Base-by-base conservation (phyloP, 1,140 invertebrate genomes). In the Macrocentrus cingulum region DNA sequence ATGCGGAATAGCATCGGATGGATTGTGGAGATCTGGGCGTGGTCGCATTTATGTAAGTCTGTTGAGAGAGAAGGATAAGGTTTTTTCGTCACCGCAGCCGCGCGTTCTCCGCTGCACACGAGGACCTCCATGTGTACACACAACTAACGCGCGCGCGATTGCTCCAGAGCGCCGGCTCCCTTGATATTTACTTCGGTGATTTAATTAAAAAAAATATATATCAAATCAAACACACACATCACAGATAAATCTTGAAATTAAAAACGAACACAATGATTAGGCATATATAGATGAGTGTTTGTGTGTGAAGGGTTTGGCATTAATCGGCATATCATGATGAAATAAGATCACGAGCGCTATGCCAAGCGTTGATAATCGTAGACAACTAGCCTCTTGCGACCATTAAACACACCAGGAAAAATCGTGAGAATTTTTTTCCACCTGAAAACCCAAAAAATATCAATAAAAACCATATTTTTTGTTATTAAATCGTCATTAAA, bases 41-140 rank as follows among this genome's bases (percentile, higher is more conserved):
- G 69, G 68, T 66, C 62, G 61, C 29, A 64, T 71, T 71, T 71
- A 71, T 70, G 62, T 71, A 71, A 71, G 67, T 29, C 60, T 41
- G 25, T 53, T 51, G 29, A 15, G 16, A 46, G 13, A 37, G 15
- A 25, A 41, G 42, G 23, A 39, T 23, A n/a, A 25, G 20, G 50
- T 69, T 68, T 69, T 69, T 69, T 68, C 65, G 59, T 68, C 66
- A 63, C 66, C n/a, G n/a, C n/a, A n/a, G n/a, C 61, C 64, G 60
- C 36, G n/a, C 25, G 25, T 41, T 13, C 19, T 49, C 46, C 19
- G 45, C 22, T 58, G 42, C 48, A 39, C 54, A 36, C 42, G 37
- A 58, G 36, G 45, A 60, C 25, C 51, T 45, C 52, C 48, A 56
- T 36, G 53, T 16, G 2, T n/a, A 8, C 0, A 39, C 25, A 25